phyloP scores from a whole-genome alignment of 2,797 vertebrate species.

The Tragopan temminckii region DNA sequence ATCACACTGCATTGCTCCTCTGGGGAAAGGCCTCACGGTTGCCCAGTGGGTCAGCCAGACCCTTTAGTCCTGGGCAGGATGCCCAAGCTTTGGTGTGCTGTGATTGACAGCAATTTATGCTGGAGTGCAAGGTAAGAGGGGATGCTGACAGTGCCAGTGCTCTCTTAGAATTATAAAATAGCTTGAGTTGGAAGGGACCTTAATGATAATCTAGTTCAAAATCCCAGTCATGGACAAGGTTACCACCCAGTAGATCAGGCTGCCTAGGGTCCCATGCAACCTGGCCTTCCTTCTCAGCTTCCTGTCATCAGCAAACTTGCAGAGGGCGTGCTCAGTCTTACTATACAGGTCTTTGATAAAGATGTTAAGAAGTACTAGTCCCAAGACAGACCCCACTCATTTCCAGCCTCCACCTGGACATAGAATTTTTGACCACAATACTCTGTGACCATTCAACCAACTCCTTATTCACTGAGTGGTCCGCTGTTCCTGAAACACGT shows the following conservation, averaged over 20 bases:
- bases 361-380: too few relatives aligned
- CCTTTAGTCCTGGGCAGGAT: fast-evolving
- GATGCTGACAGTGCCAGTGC: not conserved
- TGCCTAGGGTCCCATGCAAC: not conserved
- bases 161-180: not conserved
- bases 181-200: not conserved
- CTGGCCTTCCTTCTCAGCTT: not conserved
- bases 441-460: too few relatives aligned
- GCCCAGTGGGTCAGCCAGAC: fast-evolving
- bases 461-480: too few relatives aligned
- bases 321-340: too few relatives aligned
- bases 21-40: not conserved
- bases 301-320: too few relatives aligned
- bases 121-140: not conserved
- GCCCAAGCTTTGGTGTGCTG: not conserved
- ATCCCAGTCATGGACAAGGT: not conserved
- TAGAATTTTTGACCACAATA: too few relatives aligned
- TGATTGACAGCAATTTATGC: not conserved
- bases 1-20: not conserved
- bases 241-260: not conserved
- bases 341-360: too few relatives aligned
- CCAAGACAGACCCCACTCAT: too few relatives aligned
- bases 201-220: not conserved
- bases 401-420: too few relatives aligned
- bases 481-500: not conserved